Evolutionary conservation across 2,113 vertebrate species (phyloP).

Genomic region (Electrona antarctica): DNA sequence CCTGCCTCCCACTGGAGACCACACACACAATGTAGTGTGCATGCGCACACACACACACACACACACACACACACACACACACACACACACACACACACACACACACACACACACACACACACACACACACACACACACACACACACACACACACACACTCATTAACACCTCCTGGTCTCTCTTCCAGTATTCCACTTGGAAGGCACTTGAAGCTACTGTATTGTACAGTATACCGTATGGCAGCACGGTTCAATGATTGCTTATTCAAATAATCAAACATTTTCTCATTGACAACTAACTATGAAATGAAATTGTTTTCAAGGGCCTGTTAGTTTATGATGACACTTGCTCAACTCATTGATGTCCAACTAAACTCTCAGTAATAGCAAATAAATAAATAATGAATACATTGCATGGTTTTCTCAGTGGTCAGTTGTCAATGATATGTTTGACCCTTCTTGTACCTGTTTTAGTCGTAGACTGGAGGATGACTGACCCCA

Average conservation of each 20-base stretch:
- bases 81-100: too few relatives aligned
- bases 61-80: not conserved
- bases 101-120: not conserved
- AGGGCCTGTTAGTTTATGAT: too few relatives aligned
- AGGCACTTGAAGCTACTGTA: constrained; percentile 4
- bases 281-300: too few relatives aligned
- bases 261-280: not conserved
- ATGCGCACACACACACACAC: not conserved
- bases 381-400: too few relatives aligned
- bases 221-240: not conserved
- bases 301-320: too few relatives aligned
- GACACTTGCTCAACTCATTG: too few relatives aligned
- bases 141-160: constrained; percentile 5
- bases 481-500: constrained; percentile 95
- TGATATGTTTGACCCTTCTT: too few relatives aligned
- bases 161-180: constrained; percentile 27
- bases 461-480: constrained; percentile 82
- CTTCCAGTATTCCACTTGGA: constrained; percentile 14
- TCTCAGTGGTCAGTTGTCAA: too few relatives aligned
- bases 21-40: not conserved
- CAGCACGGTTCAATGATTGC: not conserved
- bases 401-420: too few relatives aligned
- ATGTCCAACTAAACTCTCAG: too few relatives aligned
- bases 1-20: constrained; percentile 6
- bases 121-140: not conserved